Conservation (phyloP, 1,140 invertebrate genomes). For the Eulimnadia texana region DNA sequence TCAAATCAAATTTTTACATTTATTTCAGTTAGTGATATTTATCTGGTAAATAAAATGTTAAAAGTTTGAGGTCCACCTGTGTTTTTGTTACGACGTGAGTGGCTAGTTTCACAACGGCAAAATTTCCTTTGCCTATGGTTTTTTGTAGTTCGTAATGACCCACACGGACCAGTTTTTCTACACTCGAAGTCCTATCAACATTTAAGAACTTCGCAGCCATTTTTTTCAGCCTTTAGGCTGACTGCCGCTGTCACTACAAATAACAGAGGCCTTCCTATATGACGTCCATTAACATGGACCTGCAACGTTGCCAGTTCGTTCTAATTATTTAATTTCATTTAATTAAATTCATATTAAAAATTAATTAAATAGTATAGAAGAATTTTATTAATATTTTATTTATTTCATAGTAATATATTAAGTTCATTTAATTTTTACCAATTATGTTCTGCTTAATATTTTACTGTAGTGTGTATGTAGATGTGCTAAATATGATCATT, state of each 20-base stretch:
- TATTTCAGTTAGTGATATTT: not conserved
- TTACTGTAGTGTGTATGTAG: no score
- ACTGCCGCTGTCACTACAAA: not conserved
- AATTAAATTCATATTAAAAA: no score
- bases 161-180: constrained; percentile 70
- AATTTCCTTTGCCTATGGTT: constrained; percentile 97
- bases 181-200: constrained; percentile 18
- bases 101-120: constrained; percentile 95
- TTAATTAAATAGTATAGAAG: no score
- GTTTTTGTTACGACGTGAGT: constrained; percentile 95
- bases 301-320: not conserved
- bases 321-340: no score
- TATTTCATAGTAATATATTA: no score
- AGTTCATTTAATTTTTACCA: no score
- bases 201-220: constrained; percentile 11
- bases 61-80: constrained; percentile 51
- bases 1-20: constrained; percentile 20
- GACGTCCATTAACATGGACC: not conserved
- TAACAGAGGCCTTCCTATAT: not conserved
- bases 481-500: no score
- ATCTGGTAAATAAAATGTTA: constrained; percentile 14
- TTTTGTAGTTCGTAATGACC: constrained; percentile 93
- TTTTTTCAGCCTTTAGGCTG: constrained; percentile 6
- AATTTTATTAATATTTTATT: no score
- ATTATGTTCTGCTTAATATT: no score